Percentiles rank a stretch among this genome's conserved stretches.
phyloP scores from a whole-genome alignment of 2,113 vertebrate genomes.

The Alethe diademata region DNA sequence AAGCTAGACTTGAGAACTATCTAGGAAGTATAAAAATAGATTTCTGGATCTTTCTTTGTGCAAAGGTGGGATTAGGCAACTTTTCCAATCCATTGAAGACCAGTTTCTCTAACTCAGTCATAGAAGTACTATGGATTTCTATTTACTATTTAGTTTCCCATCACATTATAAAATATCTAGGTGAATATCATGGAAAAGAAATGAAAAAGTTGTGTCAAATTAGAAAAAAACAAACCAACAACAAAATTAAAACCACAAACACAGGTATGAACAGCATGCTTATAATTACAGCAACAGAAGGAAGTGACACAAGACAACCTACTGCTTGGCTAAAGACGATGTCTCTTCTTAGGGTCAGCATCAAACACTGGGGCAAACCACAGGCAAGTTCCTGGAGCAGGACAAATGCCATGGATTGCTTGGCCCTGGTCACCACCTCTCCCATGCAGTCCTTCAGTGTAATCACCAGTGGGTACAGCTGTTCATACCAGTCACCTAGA shows the following conservation, averaged over 20 bases:
- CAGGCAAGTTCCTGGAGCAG: slow-evolving; percentile 93
- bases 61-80: neutral
- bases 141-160: neutral
- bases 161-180: neutral
- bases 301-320: slow-evolving; percentile 63
- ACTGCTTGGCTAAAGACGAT: slow-evolving; percentile 97
- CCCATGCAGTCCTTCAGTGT: slow-evolving; percentile 90
- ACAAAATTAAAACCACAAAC: neutral
- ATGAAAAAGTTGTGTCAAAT: neutral
- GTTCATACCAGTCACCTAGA: slow-evolving; percentile 89
- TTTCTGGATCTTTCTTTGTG: neutral
- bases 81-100: neutral
- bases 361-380: slow-evolving; percentile 87
- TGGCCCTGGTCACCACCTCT: slow-evolving; percentile 89
- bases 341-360: slow-evolving; percentile 90
- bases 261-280: neutral
- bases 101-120: neutral
- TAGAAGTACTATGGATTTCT: neutral
- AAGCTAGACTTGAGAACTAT: neutral
- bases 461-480: slow-evolving; percentile 84
- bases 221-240: rapidly evolving
- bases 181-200: neutral
- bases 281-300: neutral
- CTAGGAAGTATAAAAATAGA: neutral
- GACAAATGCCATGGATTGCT: slow-evolving; percentile 91